A percentile compares a stretch with the other conserved stretches of the same genome.
Evolutionary conservation across 2,888 invertebrate species (phyloP).

Genomic region (Chalcosyrphus nemorum): DNA sequence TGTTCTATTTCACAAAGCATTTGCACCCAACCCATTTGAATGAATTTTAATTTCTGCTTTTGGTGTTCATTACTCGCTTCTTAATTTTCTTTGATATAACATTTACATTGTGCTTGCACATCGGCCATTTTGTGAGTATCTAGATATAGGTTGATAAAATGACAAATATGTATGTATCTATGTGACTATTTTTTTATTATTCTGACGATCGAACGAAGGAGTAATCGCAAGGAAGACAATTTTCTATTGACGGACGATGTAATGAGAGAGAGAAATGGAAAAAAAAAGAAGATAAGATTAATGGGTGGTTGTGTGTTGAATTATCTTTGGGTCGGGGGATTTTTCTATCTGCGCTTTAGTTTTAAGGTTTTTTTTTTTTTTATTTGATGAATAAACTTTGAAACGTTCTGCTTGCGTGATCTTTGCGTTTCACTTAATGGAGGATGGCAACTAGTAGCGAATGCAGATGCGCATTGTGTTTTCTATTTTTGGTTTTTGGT

Average conservation of each 20-base stretch:
- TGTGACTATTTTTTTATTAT: background rate
- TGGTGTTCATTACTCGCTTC: background rate
- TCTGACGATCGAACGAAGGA: background rate
- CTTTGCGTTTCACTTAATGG: background rate
- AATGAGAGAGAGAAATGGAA: background rate
- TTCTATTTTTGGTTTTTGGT: no score
- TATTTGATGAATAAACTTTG: no score
- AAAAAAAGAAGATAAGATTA: conserved; percentile 12
- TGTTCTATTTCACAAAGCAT: background rate
- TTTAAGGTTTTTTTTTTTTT: no score
- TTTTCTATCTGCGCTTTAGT: background rate
- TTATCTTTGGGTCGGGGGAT: background rate
- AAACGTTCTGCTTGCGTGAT: background rate
- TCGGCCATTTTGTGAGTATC: conserved; percentile 7
- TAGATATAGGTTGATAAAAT: no score
- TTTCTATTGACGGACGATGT: background rate
- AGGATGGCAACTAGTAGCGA: no score
- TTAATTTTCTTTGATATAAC: background rate
- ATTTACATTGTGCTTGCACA: background rate
- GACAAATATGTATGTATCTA: no score
- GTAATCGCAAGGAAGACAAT: background rate
- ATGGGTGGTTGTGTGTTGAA: background rate
- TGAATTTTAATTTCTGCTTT: background rate
- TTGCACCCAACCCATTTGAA: background rate
- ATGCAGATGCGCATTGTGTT: no score